Percentiles rank a stretch among this genome's conserved stretches.
Conservation (phyloP, 1,140 invertebrate species). For the Scylla paramamosain region DNA sequence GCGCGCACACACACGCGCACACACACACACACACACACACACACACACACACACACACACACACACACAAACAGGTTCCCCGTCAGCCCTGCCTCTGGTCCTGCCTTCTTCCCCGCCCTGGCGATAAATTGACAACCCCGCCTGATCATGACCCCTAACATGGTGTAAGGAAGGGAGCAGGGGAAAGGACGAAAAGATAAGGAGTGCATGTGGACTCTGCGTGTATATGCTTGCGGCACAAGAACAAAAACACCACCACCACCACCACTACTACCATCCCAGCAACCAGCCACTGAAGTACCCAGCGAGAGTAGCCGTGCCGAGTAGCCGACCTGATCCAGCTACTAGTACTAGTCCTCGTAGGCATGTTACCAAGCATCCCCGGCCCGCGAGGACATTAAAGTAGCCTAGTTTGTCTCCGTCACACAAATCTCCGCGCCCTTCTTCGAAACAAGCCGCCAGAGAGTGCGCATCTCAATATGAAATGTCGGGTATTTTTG, state of each 20-base stretch:
- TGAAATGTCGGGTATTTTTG: too few species aligned
- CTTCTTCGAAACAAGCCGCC: not conserved
- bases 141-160: slow-evolving; percentile 18
- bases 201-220: slow-evolving; percentile 18
- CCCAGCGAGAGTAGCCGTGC: too few species aligned
- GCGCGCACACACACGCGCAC: not conserved
- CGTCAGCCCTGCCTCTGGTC: not conserved
- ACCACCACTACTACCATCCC: not conserved
- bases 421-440: not conserved
- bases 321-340: not conserved
- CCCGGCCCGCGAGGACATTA: not conserved
- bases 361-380: not conserved
- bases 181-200: slow-evolving; percentile 22
- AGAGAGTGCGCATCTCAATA: too few species aligned
- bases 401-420: not conserved
- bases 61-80: not conserved
- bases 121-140: slow-evolving; percentile 20
- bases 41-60: not conserved
- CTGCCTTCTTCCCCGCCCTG: slow-evolving; percentile 8
- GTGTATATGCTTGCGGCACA: not conserved
- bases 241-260: not conserved
- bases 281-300: not conserved
- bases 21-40: slow-evolving; percentile 18
- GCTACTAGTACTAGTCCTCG: not conserved
- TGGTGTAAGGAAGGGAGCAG: not conserved